phyloP scores from a whole-genome alignment of 92 coral and sea anemone genomes.

The Blastomussa wellsi region DNA sequence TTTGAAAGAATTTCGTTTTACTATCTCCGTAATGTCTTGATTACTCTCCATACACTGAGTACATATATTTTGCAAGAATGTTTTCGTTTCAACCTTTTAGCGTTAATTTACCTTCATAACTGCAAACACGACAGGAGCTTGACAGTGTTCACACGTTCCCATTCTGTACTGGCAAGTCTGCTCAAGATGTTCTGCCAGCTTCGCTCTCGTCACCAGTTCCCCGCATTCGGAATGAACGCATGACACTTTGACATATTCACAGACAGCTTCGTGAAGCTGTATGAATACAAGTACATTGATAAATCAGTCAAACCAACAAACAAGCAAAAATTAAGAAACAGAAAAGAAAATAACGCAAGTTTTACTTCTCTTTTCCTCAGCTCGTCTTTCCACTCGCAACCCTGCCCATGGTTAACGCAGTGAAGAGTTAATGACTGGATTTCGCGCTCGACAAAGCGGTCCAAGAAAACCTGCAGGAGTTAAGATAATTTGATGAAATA shows the following conservation, averaged over 20 bases:
- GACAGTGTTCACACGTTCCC: conserved; percentile 45
- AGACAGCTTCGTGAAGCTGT: conserved; percentile 49
- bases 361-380: conserved; percentile 57
- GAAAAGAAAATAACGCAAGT: not conserved
- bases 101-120: conserved; percentile 22
- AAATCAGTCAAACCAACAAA: not conserved
- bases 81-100: not conserved
- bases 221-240: conserved; percentile 60
- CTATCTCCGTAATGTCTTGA: not conserved
- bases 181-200: conserved; percentile 52
- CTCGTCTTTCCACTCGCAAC: conserved; percentile 63
- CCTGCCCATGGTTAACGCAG: conserved; percentile 47
- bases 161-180: conserved; percentile 54
- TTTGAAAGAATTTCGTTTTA: not conserved
- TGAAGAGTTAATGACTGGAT: conserved; percentile 41
- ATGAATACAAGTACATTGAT: not conserved
- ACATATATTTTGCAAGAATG: not conserved
- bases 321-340: not conserved
- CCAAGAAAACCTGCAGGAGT: conserved; percentile 44
- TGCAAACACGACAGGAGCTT: conserved; percentile 21
- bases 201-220: conserved; percentile 37
- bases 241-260: conserved; percentile 45
- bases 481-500: not conserved
- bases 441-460: conserved; percentile 63
- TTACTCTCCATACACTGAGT: not conserved